These are phyloP conservation scores for Sardina pilchardus DNA, from an alignment of 2,113 vertebrate species.

Conservation along the genomic window DNA sequence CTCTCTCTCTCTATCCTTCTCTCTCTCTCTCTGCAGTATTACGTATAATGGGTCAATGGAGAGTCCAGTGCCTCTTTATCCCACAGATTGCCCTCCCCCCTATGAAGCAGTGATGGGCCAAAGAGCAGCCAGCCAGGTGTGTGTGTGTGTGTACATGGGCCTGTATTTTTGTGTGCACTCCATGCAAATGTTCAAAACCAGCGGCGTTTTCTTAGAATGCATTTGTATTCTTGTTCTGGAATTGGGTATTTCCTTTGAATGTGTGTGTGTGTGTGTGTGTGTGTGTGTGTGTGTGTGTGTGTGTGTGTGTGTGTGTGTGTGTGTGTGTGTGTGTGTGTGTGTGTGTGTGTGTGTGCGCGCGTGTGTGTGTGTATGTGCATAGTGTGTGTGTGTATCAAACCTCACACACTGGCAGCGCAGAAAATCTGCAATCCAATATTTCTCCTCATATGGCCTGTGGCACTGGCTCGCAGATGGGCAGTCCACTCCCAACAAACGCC, in stretches of 20 bases:
- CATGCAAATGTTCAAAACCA: no score
- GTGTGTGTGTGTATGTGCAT: background rate
- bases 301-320: background rate
- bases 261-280: background rate
- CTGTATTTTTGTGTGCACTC: background rate
- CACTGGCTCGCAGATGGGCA: background rate
- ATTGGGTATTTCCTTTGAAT: background rate
- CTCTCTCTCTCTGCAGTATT: conserved; percentile 72
- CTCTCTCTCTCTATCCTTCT: background rate
- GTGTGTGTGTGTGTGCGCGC: background rate
- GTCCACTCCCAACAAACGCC: background rate
- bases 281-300: background rate
- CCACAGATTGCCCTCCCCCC: conserved; percentile 91
- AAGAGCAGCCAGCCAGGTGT: conserved; percentile 85
- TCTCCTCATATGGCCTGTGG: conserved; percentile 4
- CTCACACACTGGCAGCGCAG: background rate
- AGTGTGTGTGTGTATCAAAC: background rate
- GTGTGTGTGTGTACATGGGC: background rate
- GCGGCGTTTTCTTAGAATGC: background rate
- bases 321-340: background rate
- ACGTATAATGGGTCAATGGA: conserved; percentile 98
- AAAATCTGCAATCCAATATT: background rate
- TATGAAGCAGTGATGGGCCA: conserved; percentile 95
- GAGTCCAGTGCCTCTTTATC: conserved; percentile 90
- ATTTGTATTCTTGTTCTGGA: conserved; percentile 9